Evolutionary conservation across 2,113 vertebrate genomes (phyloP).

Genomic region (Thomomys bottae): DNA sequence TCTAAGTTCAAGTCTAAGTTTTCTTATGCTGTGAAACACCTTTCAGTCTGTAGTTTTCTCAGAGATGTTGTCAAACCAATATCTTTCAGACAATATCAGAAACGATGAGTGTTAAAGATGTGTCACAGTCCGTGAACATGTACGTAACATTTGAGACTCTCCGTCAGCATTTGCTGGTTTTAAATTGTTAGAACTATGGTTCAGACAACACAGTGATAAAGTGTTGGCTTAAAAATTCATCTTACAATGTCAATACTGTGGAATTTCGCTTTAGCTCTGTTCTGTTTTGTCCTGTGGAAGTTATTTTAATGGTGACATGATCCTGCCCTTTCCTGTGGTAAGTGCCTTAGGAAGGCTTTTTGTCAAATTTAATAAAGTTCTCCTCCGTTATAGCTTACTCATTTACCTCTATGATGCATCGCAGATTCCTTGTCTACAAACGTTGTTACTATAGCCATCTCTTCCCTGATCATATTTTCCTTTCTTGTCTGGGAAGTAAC

Average conservation of each 20-base stretch:
- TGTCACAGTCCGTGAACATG: not conserved
- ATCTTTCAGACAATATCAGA: not conserved
- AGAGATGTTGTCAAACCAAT: not conserved
- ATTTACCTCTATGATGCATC: not conserved
- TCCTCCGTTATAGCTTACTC: not conserved
- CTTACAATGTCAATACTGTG: slow-evolving; percentile 40
- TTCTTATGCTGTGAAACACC: not conserved
- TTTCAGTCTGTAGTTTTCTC: slow-evolving; percentile 12
- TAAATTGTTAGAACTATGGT: slow-evolving; percentile 20
- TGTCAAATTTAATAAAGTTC: slow-evolving; percentile 51
- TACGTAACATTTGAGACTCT: not conserved
- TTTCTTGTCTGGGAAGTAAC: not conserved
- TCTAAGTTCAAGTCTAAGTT: not conserved
- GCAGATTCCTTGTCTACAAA: not conserved
- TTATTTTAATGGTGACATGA: slow-evolving; percentile 45
- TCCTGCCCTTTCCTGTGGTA: slow-evolving; percentile 27
- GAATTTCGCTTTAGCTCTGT: slow-evolving; percentile 29
- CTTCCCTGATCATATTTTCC: not conserved
- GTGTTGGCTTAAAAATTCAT: slow-evolving; percentile 11
- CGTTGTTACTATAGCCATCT: not conserved
- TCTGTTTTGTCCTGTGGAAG: slow-evolving; percentile 37
- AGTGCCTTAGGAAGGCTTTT: slow-evolving; percentile 41
- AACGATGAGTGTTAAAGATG: not conserved
- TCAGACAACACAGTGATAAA: slow-evolving; percentile 36
- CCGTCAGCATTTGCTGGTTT: not conserved